A percentile compares a stretch with the other conserved stretches of the same genome.
phyloP scores from a whole-genome alignment of 1,140 invertebrate genomes.

The Apolygus lucorum region DNA sequence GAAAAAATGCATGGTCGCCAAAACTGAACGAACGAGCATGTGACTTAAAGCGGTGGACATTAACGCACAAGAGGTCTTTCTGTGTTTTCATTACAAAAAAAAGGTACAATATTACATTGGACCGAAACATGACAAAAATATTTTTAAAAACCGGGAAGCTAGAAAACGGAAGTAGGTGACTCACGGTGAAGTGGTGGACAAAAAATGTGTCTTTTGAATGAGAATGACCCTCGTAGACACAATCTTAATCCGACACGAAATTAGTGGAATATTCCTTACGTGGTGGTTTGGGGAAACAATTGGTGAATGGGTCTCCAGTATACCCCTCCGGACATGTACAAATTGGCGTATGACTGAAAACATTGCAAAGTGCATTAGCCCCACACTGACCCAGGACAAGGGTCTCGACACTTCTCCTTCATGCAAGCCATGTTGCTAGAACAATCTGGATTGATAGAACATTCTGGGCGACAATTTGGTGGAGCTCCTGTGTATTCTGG shows the following conservation, averaged over 20 bases:
- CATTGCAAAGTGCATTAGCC: slow-evolving; percentile 43
- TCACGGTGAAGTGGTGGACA: neutral
- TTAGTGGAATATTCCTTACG: slow-evolving; percentile 24
- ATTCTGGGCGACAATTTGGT: slow-evolving; percentile 60
- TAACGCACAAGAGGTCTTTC: too few species aligned
- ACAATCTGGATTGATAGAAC: slow-evolving; percentile 55
- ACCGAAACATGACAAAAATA: neutral
- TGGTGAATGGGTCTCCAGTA: slow-evolving; percentile 46
- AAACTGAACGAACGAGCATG: too few species aligned
- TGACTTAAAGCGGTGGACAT: too few species aligned
- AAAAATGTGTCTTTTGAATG: slow-evolving; percentile 17
- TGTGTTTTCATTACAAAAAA: too few species aligned
- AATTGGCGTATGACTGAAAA: slow-evolving; percentile 47
- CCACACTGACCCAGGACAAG: slow-evolving; percentile 62
- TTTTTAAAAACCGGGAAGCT: neutral
- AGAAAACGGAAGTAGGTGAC: too few species aligned
- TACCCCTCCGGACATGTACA: slow-evolving; percentile 48
- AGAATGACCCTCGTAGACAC: too few species aligned
- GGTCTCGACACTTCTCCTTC: slow-evolving; percentile 56
- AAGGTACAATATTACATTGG: neutral
- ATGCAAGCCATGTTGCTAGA: slow-evolving; percentile 52
- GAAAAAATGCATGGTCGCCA: too few species aligned
- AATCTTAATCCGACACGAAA: too few species aligned
- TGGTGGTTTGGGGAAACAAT: slow-evolving; percentile 41
- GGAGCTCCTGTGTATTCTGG: slow-evolving; percentile 55